These are phyloP conservation scores for Drosophila pseudoananassae DNA, from an alignment of 1,140 invertebrate genomes.

Conservation along the genomic window DNA sequence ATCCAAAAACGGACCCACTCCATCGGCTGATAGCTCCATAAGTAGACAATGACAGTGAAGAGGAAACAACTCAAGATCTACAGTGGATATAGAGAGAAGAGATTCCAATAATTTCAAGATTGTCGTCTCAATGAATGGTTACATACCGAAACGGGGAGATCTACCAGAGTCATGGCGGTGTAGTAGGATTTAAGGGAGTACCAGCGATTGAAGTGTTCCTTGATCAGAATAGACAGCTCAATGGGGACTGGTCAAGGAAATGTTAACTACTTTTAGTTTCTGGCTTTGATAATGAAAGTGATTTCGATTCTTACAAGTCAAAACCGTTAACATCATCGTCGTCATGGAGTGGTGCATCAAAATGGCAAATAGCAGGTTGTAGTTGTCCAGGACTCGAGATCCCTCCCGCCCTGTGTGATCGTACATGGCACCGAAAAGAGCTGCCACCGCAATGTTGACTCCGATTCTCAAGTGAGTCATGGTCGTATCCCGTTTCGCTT, in stretches of 20 bases:
- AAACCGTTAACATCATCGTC: conserved; percentile 93
- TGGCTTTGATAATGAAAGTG: not conserved
- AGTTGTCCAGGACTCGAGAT: conserved; percentile 91
- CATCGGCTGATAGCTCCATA: conserved; percentile 93
- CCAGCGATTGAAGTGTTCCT: conserved; percentile 98
- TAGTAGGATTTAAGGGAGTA: conserved; percentile 97
- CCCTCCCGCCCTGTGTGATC: conserved; percentile 89
- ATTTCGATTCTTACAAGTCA: conserved; percentile 86
- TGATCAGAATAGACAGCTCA: conserved; percentile 95
- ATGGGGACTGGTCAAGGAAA: conserved; percentile 88
- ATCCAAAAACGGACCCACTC: conserved; percentile 91
- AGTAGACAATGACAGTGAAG: conserved; percentile 93
- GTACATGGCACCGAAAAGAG: conserved; percentile 91
- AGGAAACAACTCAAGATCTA: conserved; percentile 90
- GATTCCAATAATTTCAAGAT: conserved; percentile 1
- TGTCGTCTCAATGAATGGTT: not conserved
- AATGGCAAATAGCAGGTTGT: conserved; percentile 92
- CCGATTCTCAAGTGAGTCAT: conserved; percentile 93
- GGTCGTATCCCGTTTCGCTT: conserved; percentile 92
- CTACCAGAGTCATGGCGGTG: conserved; percentile 93
- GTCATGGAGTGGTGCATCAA: conserved; percentile 94
- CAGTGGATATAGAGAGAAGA: conserved; percentile 56
- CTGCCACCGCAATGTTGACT: conserved; percentile 89
- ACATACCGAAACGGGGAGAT: conserved; percentile 90
- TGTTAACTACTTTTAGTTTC: not conserved